Evolutionary conservation across 1,140 invertebrate species (phyloP).

Genomic region (Aphidius gifuensis): DNA sequence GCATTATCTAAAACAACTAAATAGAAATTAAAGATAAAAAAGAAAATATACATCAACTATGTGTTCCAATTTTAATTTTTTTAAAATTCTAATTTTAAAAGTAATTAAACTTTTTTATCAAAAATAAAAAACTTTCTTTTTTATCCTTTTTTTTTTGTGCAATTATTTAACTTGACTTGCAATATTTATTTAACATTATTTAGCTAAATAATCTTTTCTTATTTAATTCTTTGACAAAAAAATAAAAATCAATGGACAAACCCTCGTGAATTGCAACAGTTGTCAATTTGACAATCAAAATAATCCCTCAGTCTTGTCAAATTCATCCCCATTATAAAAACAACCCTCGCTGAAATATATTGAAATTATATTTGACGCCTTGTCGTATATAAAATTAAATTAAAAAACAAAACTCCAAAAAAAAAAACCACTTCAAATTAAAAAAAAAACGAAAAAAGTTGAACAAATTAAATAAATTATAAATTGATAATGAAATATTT

Average conservation of each 20-base stretch:
- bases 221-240: background rate
- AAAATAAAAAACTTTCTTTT: background rate
- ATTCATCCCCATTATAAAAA: slow-evolving; percentile 7
- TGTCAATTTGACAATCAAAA: slow-evolving; percentile 22
- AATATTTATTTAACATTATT: slow-evolving; percentile 1
- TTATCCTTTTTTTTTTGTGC: background rate
- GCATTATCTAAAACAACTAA: too few relatives aligned
- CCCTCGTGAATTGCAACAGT: slow-evolving; percentile 18
- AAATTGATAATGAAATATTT: too few relatives aligned
- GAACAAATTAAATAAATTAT: too few relatives aligned
- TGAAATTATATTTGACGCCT: too few relatives aligned
- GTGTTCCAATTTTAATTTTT: background rate
- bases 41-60: background rate
- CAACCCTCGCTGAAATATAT: too few relatives aligned
- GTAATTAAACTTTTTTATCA: slow-evolving; percentile 3
- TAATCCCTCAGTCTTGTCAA: slow-evolving; percentile 25
- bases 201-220: background rate
- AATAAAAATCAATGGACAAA: background rate
- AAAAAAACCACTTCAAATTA: too few relatives aligned
- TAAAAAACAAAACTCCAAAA: too few relatives aligned
- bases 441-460: too few relatives aligned
- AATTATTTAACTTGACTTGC: background rate
- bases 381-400: too few relatives aligned
- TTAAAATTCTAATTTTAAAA: background rate
- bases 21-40: background rate